Evolutionary conservation across 2,888 invertebrate species (phyloP).

Genomic region (Clusia tigrina): DNA sequence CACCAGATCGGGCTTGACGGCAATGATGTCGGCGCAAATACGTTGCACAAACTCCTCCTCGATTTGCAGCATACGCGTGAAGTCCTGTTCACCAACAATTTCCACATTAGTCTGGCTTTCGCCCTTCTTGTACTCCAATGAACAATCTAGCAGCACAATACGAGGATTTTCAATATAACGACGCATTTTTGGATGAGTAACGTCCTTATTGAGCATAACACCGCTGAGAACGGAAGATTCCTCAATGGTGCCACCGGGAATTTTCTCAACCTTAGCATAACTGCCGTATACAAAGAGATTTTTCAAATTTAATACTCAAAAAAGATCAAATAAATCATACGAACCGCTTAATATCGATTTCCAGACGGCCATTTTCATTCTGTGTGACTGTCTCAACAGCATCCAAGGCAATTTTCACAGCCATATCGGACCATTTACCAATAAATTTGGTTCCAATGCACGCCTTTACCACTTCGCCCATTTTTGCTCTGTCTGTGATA

Average conservation of each 20-base stretch:
- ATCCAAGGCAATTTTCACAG: slow-evolving; percentile 93
- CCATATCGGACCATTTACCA: slow-evolving; percentile 93
- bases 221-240: slow-evolving; percentile 93
- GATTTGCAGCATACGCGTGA: slow-evolving; percentile 90
- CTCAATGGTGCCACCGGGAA: slow-evolving; percentile 95
- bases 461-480: slow-evolving; percentile 86
- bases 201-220: slow-evolving; percentile 98
- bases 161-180: slow-evolving; percentile 94
- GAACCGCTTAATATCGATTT: slow-evolving; percentile 95
- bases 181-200: slow-evolving; percentile 97
- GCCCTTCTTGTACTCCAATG: slow-evolving; percentile 98
- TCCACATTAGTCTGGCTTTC: slow-evolving; percentile 98
- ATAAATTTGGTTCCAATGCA: slow-evolving; percentile 98
- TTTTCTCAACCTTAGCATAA: slow-evolving; percentile 92
- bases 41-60: slow-evolving; percentile 94
- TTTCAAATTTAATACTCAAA: neutral
- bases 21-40: slow-evolving; percentile 92
- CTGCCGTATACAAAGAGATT: slow-evolving; percentile 54
- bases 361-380: slow-evolving; percentile 87
- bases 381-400: slow-evolving; percentile 92
- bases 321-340: slow-evolving; percentile 13
- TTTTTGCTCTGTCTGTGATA: slow-evolving; percentile 78
- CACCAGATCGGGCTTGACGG: slow-evolving; percentile 92
- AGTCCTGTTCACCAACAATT: slow-evolving; percentile 93
- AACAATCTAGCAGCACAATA: slow-evolving; percentile 93